Conservation (phyloP, 2,797 vertebrate species). For the Anguilla obscura region DNA sequence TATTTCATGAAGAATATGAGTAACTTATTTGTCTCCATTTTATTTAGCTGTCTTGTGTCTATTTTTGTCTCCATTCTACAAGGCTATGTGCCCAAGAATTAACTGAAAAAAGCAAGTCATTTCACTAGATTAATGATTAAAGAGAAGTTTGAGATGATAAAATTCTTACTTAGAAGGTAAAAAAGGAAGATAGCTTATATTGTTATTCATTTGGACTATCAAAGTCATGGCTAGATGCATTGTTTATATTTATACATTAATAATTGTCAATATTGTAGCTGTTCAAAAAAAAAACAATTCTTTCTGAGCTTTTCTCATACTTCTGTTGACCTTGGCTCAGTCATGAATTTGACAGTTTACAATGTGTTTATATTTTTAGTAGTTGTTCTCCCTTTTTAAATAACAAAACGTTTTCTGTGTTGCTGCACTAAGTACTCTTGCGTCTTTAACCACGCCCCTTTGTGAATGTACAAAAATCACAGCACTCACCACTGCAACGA, state of each 20-base stretch:
- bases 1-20: neutral
- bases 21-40: constrained; percentile 21
- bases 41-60: neutral
- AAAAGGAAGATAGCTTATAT: neutral
- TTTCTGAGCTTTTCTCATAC: neutral
- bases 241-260: constrained; percentile 14
- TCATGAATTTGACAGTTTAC: constrained; percentile 13
- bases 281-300: neutral
- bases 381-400: neutral
- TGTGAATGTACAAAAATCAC: neutral
- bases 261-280: neutral
- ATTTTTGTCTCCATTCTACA: neutral
- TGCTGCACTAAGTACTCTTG: neutral
- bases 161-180: neutral
- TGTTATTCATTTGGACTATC: neutral
- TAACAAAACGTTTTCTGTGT: neutral
- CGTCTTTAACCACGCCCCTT: neutral
- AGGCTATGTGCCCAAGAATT: neutral
- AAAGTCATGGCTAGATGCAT: neutral
- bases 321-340: neutral
- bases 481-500: neutral
- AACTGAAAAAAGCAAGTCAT: neutral
- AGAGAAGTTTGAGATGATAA: neutral
- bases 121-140: neutral
- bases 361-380: neutral